Evolutionary conservation across 1,140 invertebrate species (phyloP), one percentile per base, ranked within the genome.

Genomic region (Calosoma granatense): DNA sequence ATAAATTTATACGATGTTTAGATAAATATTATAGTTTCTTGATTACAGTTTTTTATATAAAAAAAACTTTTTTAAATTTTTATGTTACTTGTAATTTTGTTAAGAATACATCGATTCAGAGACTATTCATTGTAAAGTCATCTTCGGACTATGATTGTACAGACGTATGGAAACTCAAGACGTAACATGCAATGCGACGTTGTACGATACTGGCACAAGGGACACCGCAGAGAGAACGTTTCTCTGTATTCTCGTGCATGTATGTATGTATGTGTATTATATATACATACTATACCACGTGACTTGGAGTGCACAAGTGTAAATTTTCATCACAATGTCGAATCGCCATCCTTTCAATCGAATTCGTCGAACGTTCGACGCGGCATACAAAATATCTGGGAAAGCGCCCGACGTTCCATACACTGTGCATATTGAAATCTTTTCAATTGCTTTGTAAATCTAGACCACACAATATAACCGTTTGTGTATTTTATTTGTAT

Each of bases 371-470:
- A 36, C 47, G 41, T 47, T n/a, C n/a, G n/a, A n/a, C n/a, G n/a
- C n/a, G 53, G 62, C 60, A 65, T 59, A 69, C 63, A 67, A 47
- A 66, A 69, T 67, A 66, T 66, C 64, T 64, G 9, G 41, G 9
- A 17, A 12, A 12, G 9, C 9, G 15, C 41, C 15, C 17, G 15
- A 12, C 15, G 15, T 17, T 47, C 9, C 41, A 17, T 47, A 47
- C 41, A 47, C 41, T 47, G 41, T 47, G 66, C 65, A 70, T 70
- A 70, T 70, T 70, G 68, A 70, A 70, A 69, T 68, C 67, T 70
- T 70, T 70, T 69, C 65, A 65, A 69, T 67, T 69, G 68, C 67
- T 70, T 70, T 70, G 68, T 69, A 70, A 70, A 70, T 70, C 69
- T 64, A 64, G 58, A 65, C 67, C 67, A 52, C 67, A 70, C 65